Base-by-base conservation (phyloP, 2,888 invertebrate genomes). In the Amblyjoppa fuscipennis region DNA sequence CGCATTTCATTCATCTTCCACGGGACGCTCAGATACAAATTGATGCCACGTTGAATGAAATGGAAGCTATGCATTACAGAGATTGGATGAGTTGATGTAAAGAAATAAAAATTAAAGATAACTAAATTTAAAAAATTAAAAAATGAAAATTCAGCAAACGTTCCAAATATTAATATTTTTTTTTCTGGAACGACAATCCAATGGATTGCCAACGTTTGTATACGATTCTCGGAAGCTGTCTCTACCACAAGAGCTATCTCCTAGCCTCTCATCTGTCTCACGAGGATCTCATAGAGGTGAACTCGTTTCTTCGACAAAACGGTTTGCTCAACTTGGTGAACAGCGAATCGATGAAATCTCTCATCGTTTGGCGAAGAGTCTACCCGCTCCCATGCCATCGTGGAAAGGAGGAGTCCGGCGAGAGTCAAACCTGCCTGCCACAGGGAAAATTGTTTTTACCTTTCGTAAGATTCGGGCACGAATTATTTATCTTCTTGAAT, bases 11-110 rank as follows among this genome's bases (percentile, higher is more conserved):
- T 16, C 95, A 96, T 11, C 93, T 98, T 85, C 97, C 97, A 0
- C 95, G 97, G 91, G 97, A 98, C 92, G 97, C 97, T 0, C 96
- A 96, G 90, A 95, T 97, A 88, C 97, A 98, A 93, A 96, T 98
- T 76, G 98, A 98, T 93, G 98, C 98, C 94, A 97, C 98, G 45
- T 95, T 98, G 66, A 97, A 97, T 90, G 98, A 98, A 94, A 96
- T 98, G 94, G 98, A 98, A 94, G 97, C 98, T 16, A 98, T 98
- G 94, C 98, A 98, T 95, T 98, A 98, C 94, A 96, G 97, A 90
- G 98, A 98, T 94, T 97, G 97, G 97, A 83, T 86, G 31, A 38
- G 66, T 34, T 97, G 97, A 93, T 16, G 93, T n/a, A 64, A 34
- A 20, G 20, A 20, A 20, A 20, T 20, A 20, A 20, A 20, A 20